Evolutionary conservation across 2,797 vertebrate species (phyloP).

Genomic region (Acropternis orthonyx): DNA sequence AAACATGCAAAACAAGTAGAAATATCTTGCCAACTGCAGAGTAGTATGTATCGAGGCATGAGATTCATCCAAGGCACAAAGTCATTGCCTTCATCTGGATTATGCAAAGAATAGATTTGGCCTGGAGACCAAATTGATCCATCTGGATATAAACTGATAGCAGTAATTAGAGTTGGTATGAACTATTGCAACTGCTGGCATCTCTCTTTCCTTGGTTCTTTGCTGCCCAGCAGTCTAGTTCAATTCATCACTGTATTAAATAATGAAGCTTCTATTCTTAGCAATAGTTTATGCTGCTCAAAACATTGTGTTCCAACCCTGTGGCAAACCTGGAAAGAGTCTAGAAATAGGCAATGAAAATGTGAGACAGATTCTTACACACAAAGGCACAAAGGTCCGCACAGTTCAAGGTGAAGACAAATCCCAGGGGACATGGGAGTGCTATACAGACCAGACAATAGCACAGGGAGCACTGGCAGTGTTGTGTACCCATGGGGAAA

Average conservation of each 20-base stretch:
- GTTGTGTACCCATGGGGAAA: not conserved
- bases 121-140: not conserved
- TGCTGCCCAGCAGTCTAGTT: not conserved
- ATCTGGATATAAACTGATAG: not conserved
- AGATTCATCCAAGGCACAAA: not conserved
- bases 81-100: not conserved
- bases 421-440: not conserved
- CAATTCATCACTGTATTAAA: not conserved
- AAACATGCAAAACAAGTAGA: not conserved
- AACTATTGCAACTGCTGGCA: not conserved
- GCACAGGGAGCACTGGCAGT: not conserved
- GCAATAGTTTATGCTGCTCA: not conserved
- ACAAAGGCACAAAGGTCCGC: not conserved
- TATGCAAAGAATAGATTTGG: not conserved
- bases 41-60: not conserved
- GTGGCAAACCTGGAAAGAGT: constrained; percentile 3
- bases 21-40: not conserved
- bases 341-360: not conserved
- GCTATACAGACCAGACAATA: not conserved
- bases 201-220: not conserved
- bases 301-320: not conserved
- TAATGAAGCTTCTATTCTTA: not conserved
- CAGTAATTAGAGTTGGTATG: not conserved
- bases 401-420: constrained; percentile 14
- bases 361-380: not conserved